These are phyloP conservation scores for Escarpia spicata DNA, from an alignment of 2,888 invertebrate genomes.

Conservation along the genomic window DNA sequence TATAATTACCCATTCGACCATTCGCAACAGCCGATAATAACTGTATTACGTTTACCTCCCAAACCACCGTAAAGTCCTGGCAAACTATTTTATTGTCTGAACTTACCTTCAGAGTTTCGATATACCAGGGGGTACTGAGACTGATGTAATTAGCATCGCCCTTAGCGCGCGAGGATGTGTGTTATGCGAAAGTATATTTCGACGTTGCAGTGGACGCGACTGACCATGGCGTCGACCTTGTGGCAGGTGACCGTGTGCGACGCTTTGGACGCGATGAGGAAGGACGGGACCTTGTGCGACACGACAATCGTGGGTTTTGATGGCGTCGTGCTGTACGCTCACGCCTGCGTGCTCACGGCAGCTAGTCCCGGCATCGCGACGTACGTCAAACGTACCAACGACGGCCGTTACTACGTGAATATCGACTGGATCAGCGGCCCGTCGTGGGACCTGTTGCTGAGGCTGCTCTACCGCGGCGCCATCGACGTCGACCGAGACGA, in stretches of 20 bases:
- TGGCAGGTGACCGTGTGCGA: neutral
- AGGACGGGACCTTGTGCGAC: neutral
- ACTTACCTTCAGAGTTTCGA: no score
- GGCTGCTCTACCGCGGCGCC: neutral
- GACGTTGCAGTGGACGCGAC: neutral
- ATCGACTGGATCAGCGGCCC: neutral
- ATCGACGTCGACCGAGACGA: neutral
- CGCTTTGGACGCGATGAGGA: neutral
- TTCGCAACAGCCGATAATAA: no score
- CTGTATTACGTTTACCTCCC: no score
- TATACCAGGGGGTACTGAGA: no score
- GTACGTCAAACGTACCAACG: neutral
- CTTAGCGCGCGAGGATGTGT: no score
- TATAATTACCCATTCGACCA: no score
- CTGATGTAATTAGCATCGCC: no score
- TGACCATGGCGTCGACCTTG: neutral
- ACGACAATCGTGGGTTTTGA: neutral
- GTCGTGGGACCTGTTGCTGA: neutral
- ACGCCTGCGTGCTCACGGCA: neutral
- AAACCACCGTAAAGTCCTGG: no score
- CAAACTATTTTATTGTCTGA: no score
- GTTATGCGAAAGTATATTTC: no score
- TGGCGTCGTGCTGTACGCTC: neutral
- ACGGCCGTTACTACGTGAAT: neutral
- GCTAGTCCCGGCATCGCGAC: neutral